phyloP scores from a whole-genome alignment of 2,113 vertebrate species.

The Oxyruncus cristatus region DNA sequence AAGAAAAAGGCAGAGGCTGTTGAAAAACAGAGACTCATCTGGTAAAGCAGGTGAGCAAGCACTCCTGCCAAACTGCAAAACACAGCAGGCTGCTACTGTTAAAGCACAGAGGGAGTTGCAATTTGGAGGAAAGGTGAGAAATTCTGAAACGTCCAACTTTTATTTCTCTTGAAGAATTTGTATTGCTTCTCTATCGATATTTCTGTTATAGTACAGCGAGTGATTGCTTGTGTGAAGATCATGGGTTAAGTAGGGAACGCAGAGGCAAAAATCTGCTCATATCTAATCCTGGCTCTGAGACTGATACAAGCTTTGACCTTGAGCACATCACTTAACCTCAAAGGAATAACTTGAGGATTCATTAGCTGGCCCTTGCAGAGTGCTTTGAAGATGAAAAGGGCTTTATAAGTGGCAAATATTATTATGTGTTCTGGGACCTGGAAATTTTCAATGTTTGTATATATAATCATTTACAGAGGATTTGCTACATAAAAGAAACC shows the following conservation, averaged over 20 bases:
- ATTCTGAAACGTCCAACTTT: background rate
- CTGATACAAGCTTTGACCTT: conserved; percentile 35
- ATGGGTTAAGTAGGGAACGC: background rate
- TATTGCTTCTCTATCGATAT: background rate
- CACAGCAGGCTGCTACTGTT: background rate
- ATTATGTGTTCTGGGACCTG: conserved; percentile 18
- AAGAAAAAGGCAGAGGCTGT: background rate
- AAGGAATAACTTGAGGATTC: conserved; percentile 37
- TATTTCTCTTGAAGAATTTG: background rate
- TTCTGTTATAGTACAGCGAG: background rate
- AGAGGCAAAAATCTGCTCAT: conserved; percentile 13
- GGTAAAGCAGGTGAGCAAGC: background rate
- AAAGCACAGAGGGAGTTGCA: background rate
- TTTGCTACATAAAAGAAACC: conserved; percentile 36
- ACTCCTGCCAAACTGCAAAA: background rate
- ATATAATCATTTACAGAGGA: conserved; percentile 51
- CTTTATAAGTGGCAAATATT: conserved; percentile 25
- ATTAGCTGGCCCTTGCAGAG: background rate
- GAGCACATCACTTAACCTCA: conserved; percentile 37
- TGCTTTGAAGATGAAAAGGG: conserved; percentile 59
- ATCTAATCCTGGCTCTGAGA: background rate
- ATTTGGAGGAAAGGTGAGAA: background rate
- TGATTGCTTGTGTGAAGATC: background rate
- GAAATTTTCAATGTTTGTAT: conserved; percentile 50
- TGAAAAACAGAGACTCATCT: background rate